Evolutionary conservation across 2,797 vertebrate species (phyloP).

Genomic region (Spinus pinus): DNA sequence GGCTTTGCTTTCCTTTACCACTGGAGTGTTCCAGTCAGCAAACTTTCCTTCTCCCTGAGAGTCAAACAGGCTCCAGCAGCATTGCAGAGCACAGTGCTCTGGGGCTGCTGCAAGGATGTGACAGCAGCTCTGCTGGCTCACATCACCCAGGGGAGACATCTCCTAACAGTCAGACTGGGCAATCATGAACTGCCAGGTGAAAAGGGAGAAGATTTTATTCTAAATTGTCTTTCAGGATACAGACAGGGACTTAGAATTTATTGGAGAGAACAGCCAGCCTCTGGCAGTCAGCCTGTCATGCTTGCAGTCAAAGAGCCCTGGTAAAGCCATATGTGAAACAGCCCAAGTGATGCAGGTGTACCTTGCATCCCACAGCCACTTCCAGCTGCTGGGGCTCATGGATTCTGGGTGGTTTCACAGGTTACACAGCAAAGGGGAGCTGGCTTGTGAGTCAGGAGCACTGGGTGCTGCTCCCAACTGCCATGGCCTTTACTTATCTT

Average conservation of each 20-base stretch:
- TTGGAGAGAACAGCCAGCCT: not conserved
- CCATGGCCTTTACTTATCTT: not conserved
- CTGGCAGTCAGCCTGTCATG: not conserved
- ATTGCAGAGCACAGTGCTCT: not conserved
- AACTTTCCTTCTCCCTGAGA: not conserved
- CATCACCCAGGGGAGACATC: not conserved
- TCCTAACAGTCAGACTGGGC: not conserved
- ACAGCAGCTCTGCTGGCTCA: not conserved
- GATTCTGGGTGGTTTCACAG: not conserved
- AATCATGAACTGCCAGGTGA: not conserved
- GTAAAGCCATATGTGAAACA: not conserved
- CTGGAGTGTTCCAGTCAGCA: not conserved
- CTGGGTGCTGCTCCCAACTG: not conserved
- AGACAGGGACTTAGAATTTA: not conserved
- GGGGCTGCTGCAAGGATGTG: not conserved
- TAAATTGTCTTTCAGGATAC: not conserved
- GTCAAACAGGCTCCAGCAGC: not conserved
- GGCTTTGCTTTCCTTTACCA: not conserved
- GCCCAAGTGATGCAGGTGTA: not conserved
- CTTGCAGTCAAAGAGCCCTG: not conserved
- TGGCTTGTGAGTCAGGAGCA: not conserved
- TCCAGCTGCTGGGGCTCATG: not conserved
- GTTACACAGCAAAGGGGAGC: not conserved
- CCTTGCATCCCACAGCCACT: not conserved
- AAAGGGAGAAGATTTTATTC: not conserved